A percentile compares a stretch with the other conserved stretches of the same genome.
phyloP scores from a whole-genome alignment of 2,113 vertebrate species.

The Lagopus leucura region DNA sequence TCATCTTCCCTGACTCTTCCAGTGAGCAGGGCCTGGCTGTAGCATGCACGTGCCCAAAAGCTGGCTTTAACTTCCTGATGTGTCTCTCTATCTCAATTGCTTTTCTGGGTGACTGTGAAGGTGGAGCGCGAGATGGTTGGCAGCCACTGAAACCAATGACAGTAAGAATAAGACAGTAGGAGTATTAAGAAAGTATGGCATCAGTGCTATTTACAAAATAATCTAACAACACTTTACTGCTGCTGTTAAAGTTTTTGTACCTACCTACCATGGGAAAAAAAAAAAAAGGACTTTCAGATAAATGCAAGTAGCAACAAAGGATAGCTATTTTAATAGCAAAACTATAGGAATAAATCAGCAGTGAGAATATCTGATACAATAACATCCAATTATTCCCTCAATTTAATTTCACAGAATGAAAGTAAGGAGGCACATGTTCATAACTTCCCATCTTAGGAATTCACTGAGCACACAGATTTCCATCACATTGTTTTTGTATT shows the following conservation, averaged over 20 bases:
- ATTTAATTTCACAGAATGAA: neutral
- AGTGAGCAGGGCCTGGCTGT: neutral
- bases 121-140: neutral
- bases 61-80: conserved; percentile 47
- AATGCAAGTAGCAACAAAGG: neutral
- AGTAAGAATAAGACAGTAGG: neutral
- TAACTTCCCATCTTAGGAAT: neutral
- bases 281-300: neutral
- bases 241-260: neutral
- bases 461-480: neutral
- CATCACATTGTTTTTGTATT: neutral
- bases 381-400: neutral
- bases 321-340: neutral
- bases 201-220: neutral
- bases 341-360: neutral
- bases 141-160: neutral
- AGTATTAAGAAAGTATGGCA: neutral
- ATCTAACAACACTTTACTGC: neutral
- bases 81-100: conserved; percentile 25
- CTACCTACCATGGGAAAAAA: neutral
- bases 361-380: neutral
- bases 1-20: neutral
- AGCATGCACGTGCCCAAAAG: neutral
- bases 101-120: neutral
- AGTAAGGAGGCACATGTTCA: neutral